Conservation (phyloP, 1,140 invertebrate species). For the Pachyrhynchus sulphureomaculatus region DNA sequence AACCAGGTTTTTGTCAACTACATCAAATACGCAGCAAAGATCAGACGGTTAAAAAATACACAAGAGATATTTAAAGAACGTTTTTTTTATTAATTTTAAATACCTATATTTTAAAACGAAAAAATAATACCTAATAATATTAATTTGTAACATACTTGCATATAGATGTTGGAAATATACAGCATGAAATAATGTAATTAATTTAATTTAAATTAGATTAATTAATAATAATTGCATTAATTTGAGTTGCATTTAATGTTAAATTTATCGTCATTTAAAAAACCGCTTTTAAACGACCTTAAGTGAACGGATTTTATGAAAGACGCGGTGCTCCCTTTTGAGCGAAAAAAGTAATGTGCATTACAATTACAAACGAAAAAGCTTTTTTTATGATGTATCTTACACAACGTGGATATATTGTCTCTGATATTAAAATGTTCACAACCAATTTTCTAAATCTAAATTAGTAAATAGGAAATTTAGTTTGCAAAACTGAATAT, state of each 20-base stretch:
- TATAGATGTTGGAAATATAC: conserved; percentile 25
- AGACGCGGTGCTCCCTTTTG: conserved; percentile 40
- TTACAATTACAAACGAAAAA: not conserved
- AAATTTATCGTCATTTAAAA: conserved; percentile 11
- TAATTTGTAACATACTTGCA: conserved; percentile 14
- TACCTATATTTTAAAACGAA: conserved; percentile 9
- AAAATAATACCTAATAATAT: no score
- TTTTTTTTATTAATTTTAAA: conserved; percentile 8
- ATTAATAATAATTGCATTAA: conserved; percentile 7
- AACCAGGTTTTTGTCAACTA: no score
- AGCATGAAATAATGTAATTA: conserved; percentile 15
- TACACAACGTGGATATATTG: no score
- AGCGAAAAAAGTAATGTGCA: conserved; percentile 33
- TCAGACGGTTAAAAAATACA: not conserved
- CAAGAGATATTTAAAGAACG: conserved; percentile 3
- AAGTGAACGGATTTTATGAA: conserved; percentile 43
- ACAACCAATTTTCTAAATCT: not conserved
- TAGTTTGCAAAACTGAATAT: not conserved
- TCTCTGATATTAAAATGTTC: not conserved
- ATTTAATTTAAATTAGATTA: conserved; percentile 1
- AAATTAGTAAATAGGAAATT: no score
- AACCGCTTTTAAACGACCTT: conserved; percentile 14
- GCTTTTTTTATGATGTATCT: no score
- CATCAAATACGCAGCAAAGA: no score
- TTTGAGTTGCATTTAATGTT: conserved; percentile 15